Conservation (phyloP, 2,797 vertebrate species). For the Loris lydekkerianus region DNA sequence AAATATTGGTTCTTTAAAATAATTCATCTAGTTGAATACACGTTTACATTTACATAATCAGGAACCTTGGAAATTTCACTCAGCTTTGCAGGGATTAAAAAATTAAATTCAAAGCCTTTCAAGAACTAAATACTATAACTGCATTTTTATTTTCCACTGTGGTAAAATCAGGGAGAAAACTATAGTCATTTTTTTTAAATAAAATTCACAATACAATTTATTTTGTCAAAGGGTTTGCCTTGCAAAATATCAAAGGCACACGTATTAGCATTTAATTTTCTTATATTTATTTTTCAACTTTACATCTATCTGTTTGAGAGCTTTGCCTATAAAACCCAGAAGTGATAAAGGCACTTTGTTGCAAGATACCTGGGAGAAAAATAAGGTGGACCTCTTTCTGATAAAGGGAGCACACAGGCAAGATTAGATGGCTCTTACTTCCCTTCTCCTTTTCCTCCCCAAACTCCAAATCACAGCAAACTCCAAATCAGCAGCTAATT, state of each 20-base stretch:
- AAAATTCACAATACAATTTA: constrained; percentile 51
- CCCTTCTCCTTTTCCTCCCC: background rate
- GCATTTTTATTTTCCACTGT: constrained; percentile 45
- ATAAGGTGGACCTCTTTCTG: constrained; percentile 2
- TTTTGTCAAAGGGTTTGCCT: constrained; percentile 26
- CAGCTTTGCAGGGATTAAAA: constrained; percentile 32
- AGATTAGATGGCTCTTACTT: constrained; percentile 24
- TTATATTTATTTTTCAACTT: constrained; percentile 40
- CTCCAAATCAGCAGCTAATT: constrained; percentile 50
- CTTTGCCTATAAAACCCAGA: constrained; percentile 8
- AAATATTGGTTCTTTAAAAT: constrained; percentile 30
- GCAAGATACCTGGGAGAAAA: background rate
- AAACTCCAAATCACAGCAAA: constrained; percentile 29
- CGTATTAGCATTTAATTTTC: constrained; percentile 50
- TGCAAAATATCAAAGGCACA: background rate
- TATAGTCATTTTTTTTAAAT: constrained; percentile 49
- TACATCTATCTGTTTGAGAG: background rate
- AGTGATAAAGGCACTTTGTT: background rate
- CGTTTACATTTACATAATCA: background rate
- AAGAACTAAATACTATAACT: constrained; percentile 36
- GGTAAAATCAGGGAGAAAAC: constrained; percentile 19
- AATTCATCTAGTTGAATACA: constrained; percentile 5
- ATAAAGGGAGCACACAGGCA: background rate
- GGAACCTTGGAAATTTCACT: constrained; percentile 11
- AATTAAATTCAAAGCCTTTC: constrained; percentile 17